Conservation (phyloP, 1,140 invertebrate species). For the Orius laevigatus region DNA sequence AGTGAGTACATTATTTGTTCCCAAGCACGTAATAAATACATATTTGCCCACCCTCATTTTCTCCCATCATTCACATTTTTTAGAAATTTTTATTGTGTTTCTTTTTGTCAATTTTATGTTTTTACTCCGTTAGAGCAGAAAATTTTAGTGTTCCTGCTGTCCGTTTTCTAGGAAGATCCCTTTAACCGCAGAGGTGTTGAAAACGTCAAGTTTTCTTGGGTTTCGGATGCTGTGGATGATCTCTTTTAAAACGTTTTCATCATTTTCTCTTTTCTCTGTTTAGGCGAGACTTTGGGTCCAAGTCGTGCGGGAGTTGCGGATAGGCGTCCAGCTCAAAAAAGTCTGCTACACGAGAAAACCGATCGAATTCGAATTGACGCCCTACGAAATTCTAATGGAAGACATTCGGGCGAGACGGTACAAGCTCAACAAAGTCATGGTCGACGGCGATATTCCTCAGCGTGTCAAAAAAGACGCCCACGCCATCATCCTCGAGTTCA, state of each 20-base stretch:
- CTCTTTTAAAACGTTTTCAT: background rate
- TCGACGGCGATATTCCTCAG: conserved; percentile 64
- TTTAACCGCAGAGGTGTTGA: too few species aligned
- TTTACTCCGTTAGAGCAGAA: too few species aligned
- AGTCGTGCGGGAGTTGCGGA: conserved; percentile 69
- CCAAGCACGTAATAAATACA: too few species aligned
- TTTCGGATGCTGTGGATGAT: too few species aligned
- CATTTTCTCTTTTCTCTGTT: conserved; percentile 17
- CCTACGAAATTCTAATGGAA: conserved; percentile 93
- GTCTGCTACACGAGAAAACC: conserved; percentile 51
- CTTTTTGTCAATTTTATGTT: too few species aligned
- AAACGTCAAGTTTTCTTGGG: too few species aligned
- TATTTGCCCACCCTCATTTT: too few species aligned
- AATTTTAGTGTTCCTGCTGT: too few species aligned
- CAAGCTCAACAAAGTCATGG: conserved; percentile 60
- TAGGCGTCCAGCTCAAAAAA: conserved; percentile 85
- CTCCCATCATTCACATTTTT: too few species aligned
- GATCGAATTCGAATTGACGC: conserved; percentile 87
- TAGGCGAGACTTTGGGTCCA: conserved; percentile 94
- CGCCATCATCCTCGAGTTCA: conserved; percentile 89
- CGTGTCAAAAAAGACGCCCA: conserved; percentile 86
- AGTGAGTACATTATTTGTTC: conserved; percentile 35
- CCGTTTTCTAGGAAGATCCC: too few species aligned
- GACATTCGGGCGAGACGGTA: conserved; percentile 81
- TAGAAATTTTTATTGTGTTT: too few species aligned